Conservation (phyloP, 2,888 invertebrate genomes). For the Galerucella calmariensis region DNA sequence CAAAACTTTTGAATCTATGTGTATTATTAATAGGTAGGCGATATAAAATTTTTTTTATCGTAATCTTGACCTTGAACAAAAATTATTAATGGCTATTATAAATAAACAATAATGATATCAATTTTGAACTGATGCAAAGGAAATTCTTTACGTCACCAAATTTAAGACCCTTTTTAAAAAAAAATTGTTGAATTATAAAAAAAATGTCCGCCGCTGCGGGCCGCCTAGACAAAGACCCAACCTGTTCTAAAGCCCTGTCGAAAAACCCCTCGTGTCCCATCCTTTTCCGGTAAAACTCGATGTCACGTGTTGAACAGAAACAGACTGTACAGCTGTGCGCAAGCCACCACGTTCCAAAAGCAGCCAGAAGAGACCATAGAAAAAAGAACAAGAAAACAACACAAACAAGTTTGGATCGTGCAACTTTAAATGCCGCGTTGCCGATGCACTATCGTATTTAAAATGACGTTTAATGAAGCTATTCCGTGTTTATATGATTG, state of each 20-base stretch:
- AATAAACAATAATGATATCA: background rate
- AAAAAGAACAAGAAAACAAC: constrained; percentile 44
- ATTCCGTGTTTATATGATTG: too few relatives aligned
- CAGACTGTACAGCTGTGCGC: constrained; percentile 46
- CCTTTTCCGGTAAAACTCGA: constrained; percentile 27
- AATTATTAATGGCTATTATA: background rate
- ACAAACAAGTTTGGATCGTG: constrained; percentile 56
- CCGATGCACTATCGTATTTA: constrained; percentile 31
- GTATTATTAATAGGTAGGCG: background rate
- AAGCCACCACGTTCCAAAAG: constrained; percentile 36
- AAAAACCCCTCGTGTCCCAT: constrained; percentile 27
- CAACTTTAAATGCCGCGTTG: constrained; percentile 54
- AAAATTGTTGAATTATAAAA: background rate
- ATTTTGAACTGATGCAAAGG: background rate
- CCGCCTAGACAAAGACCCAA: constrained; percentile 50
- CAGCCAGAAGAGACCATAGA: constrained; percentile 17
- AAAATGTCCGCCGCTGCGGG: constrained; percentile 10
- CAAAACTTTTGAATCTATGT: too few relatives aligned
- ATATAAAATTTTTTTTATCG: background rate
- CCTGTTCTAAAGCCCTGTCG: constrained; percentile 47
- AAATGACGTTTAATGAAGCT: background rate
- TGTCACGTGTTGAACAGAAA: constrained; percentile 24
- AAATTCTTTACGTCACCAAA: background rate
- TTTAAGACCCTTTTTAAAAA: too few relatives aligned
- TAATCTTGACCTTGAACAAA: constrained; percentile 4